phyloP scores from a whole-genome alignment of 2,113 vertebrate genomes.

The Dasyprocta punctata region DNA sequence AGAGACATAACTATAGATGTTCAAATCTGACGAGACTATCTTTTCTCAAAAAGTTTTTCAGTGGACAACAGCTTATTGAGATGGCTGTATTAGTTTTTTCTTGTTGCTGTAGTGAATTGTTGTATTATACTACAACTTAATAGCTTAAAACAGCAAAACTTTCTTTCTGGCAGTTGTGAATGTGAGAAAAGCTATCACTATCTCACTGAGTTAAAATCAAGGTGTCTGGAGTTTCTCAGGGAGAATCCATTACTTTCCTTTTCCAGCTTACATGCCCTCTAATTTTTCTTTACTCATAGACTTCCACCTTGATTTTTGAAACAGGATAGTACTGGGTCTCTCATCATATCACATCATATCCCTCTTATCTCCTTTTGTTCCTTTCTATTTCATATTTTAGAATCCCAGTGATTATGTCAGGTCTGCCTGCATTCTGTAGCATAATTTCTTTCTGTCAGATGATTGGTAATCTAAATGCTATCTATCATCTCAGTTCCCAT shows the following conservation, averaged over 20 bases:
- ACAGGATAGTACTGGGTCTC: background rate
- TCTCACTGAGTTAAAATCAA: background rate
- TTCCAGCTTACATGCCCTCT: background rate
- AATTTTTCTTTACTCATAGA: background rate
- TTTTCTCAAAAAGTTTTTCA: constrained; percentile 6
- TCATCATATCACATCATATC: background rate
- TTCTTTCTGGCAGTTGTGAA: background rate
- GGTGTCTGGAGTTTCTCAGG: background rate
- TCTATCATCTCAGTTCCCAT: background rate
- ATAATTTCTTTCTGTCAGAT: background rate
- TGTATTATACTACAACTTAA: background rate
- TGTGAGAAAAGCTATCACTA: background rate
- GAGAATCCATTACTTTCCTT: background rate
- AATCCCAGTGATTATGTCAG: too few relatives aligned
- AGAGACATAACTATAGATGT: background rate
- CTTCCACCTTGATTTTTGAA: background rate
- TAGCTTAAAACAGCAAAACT: background rate
- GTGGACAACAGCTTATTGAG: too few relatives aligned
- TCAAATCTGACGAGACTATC: background rate
- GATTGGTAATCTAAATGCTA: background rate
- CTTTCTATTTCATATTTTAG: background rate
- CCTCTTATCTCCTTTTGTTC: background rate
- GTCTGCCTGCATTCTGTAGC: background rate
- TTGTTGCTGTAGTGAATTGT: background rate
- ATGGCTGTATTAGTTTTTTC: background rate